Percentiles rank a stretch among this genome's conserved stretches.
Evolutionary conservation across 2,888 invertebrate genomes (phyloP).

Genomic region (Phytoseiulus persimilis): DNA sequence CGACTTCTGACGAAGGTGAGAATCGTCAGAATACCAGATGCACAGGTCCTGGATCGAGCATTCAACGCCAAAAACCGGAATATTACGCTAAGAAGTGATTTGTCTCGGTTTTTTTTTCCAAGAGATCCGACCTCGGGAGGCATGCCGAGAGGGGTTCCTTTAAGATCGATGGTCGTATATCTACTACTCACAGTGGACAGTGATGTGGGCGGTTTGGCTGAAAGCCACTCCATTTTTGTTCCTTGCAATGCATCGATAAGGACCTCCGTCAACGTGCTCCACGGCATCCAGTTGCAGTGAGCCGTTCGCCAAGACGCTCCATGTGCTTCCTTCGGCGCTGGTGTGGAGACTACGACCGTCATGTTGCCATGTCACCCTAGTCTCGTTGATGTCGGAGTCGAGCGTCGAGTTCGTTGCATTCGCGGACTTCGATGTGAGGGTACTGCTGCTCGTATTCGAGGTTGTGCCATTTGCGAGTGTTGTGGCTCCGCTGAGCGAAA

Average conservation of each 20-base stretch:
- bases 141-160: no score
- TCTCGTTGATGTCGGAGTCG: conserved; percentile 6
- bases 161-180: no score
- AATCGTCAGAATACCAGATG: no score
- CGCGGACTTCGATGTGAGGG: not conserved
- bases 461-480: not conserved
- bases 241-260: conserved; percentile 44
- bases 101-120: no score
- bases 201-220: conserved; percentile 44
- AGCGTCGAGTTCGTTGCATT: not conserved
- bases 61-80: no score
- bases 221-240: conserved; percentile 43
- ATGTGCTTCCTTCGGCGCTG: conserved; percentile 23
- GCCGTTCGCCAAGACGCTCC: conserved; percentile 36
- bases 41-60: no score
- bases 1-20: no score
- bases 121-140: no score
- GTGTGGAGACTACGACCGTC: conserved; percentile 36
- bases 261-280: conserved; percentile 44
- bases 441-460: not conserved
- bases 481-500: not conserved
- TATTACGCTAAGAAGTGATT: no score
- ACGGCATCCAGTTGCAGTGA: conserved; percentile 43
- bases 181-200: conserved; percentile 44
- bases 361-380: conserved; percentile 25